phyloP scores from a whole-genome alignment of 1,140 invertebrate genomes.

The Caligus rogercresseyi region DNA sequence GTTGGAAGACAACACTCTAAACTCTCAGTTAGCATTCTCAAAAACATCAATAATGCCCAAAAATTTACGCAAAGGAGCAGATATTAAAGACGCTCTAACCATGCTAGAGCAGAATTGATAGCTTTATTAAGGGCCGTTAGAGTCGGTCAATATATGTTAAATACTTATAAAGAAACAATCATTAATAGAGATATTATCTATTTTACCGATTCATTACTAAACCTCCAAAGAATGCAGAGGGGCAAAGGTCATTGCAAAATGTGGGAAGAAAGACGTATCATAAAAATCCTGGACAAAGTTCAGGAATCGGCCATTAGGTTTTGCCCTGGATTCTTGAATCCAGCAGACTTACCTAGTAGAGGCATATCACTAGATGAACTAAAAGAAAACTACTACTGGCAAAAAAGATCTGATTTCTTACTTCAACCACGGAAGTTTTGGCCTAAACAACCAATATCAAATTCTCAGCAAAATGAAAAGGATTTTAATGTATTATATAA shows the following conservation, averaged over 20 bases:
- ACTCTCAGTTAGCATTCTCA: background rate
- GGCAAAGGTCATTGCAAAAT: slow-evolving; percentile 8
- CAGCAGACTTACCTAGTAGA: background rate
- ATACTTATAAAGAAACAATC: background rate
- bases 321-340: background rate
- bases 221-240: background rate
- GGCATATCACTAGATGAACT: background rate
- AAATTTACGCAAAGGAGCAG: background rate
- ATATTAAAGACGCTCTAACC: background rate
- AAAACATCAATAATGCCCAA: slow-evolving; percentile 9
- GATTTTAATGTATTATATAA: background rate
- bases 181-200: background rate
- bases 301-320: background rate
- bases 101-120: background rate
- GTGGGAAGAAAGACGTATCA: background rate
- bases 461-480: background rate
- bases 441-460: background rate
- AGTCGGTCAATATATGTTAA: no score
- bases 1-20: background rate
- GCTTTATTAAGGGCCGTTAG: no score
- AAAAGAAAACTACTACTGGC: background rate
- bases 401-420: background rate
- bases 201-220: background rate
- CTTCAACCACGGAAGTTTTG: background rate
- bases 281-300: background rate